Percentiles rank a stretch among this genome's conserved stretches.
phyloP scores from a whole-genome alignment of 2,113 vertebrate species.

The Atrichornis clamosus region DNA sequence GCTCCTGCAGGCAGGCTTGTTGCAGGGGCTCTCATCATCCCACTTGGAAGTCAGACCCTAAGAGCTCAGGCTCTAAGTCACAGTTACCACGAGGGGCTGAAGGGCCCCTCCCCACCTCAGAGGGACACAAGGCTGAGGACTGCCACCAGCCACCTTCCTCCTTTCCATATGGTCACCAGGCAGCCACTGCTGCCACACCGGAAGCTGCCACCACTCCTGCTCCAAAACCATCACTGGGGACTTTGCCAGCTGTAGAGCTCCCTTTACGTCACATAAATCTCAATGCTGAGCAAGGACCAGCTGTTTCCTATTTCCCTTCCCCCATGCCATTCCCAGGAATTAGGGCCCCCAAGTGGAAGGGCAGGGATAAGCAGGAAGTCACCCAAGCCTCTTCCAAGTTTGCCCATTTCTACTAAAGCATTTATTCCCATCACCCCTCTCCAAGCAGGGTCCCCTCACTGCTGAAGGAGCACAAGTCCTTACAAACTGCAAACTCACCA shows the following conservation, averaged over 20 bases:
- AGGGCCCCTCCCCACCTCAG: not conserved
- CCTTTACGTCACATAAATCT: not conserved
- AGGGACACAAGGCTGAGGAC: not conserved
- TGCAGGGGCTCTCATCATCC: not conserved
- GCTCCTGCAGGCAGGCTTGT: not conserved
- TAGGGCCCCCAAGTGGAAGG: not conserved
- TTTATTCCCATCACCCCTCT: not conserved
- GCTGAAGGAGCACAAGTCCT: not conserved
- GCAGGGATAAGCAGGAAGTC: not conserved
- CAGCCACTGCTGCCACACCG: not conserved
- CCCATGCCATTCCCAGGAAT: not conserved
- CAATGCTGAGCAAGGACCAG: not conserved
- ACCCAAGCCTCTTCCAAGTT: not conserved
- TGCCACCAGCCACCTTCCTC: not conserved
- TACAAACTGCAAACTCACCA: not conserved
- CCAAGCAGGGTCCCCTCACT: not conserved
- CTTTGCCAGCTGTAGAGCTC: not conserved
- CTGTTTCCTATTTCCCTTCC: not conserved
- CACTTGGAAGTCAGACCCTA: not conserved
- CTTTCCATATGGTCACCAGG: not conserved
- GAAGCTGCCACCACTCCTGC: not conserved
- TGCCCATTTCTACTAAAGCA: not conserved
- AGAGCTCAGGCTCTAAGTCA: not conserved
- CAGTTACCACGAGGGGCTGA: accelerated
- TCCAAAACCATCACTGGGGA: not conserved